phyloP scores from a whole-genome alignment of 2,113 vertebrate genomes.

The Apeltes quadracus region DNA sequence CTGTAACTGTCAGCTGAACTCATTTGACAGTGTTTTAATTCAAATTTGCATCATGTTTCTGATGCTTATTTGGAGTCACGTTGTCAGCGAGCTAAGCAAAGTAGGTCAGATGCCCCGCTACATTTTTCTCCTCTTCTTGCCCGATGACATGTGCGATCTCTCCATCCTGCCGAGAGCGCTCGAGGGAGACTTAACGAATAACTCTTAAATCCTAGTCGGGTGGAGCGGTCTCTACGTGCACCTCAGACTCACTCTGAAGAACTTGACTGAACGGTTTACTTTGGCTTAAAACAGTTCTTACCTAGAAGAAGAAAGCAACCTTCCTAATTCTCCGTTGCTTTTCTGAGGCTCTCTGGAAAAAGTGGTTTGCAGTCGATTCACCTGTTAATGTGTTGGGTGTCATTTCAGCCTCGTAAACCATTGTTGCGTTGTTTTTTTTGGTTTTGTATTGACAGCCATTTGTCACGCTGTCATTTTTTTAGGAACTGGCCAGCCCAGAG shows the following conservation, averaged over 20 bases:
- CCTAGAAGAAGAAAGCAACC: not conserved
- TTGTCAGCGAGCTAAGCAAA: not conserved
- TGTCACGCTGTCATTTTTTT: not conserved
- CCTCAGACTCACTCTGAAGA: not conserved
- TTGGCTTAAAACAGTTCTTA: not conserved
- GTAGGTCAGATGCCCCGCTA: not conserved
- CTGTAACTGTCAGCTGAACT: not conserved
- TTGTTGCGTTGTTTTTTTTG: too few relatives aligned
- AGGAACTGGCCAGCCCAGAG: slow-evolving; percentile 89
- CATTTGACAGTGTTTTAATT: not conserved
- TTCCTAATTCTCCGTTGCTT: not conserved
- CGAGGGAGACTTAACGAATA: not conserved
- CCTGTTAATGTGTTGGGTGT: not conserved
- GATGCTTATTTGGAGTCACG: not conserved
- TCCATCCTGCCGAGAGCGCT: not conserved
- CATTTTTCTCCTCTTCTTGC: not conserved
- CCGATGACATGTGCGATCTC: not conserved
- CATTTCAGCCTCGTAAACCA: not conserved
- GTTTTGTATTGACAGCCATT: not conserved
- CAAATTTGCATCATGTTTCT: not conserved
- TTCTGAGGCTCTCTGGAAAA: not conserved
- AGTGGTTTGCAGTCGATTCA: not conserved
- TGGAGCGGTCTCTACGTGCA: not conserved
- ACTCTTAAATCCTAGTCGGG: not conserved
- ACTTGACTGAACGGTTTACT: not conserved